A percentile compares a stretch with the other conserved stretches of the same genome.
Conservation (phyloP, 2,113 vertebrate genomes). For the Spilogale gracilis region DNA sequence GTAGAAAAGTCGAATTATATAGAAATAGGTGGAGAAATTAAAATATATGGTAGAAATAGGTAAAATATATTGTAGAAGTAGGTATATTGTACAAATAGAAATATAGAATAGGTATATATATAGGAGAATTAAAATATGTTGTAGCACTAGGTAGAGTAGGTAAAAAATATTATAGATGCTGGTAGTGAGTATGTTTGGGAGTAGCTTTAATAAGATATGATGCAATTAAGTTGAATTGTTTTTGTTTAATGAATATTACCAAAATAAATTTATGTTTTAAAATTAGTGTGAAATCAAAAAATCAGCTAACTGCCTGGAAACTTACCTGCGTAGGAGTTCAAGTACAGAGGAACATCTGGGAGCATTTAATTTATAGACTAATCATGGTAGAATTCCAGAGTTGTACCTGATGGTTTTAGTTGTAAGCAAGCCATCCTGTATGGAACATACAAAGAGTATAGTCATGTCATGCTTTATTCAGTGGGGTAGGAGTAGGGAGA, state of each 20-base stretch:
- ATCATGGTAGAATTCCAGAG: not conserved
- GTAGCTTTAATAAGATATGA: not conserved
- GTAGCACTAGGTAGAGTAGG: not conserved
- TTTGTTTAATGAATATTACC: not conserved
- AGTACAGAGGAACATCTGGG: not conserved
- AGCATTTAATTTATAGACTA: not conserved
- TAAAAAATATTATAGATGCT: not conserved
- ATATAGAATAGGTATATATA: too few species aligned
- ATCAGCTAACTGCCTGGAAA: not conserved
- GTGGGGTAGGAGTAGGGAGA: not conserved
- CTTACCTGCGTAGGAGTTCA: not conserved
- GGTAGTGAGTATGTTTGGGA: not conserved
- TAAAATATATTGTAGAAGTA: not conserved
- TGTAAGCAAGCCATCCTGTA: not conserved
- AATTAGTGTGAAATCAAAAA: not conserved
- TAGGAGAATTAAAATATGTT: not conserved
- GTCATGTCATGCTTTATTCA: not conserved
- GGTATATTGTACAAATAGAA: too few species aligned
- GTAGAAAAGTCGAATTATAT: too few species aligned
- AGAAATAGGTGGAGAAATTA: not conserved
- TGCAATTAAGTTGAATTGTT: not conserved
- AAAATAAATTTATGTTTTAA: constrained; percentile 18
- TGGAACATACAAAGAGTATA: not conserved
- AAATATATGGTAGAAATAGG: not conserved
- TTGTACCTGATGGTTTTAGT: not conserved